phyloP scores from a whole-genome alignment of 1,140 invertebrate species.

The Drosophila prosaltans region DNA sequence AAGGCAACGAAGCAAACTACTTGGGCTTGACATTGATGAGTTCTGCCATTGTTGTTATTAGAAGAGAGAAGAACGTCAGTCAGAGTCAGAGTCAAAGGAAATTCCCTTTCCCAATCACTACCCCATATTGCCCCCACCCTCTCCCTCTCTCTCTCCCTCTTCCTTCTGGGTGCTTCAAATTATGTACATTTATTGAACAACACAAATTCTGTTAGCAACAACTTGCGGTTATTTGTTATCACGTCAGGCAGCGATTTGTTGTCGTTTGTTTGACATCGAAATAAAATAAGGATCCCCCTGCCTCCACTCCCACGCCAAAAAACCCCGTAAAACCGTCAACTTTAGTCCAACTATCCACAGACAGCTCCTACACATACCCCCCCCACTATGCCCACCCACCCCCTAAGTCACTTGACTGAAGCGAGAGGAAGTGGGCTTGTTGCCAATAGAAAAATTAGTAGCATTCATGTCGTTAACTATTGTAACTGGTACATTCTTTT shows the following conservation, averaged over 20 bases:
- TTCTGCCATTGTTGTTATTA: slow-evolving; percentile 30
- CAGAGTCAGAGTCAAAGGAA: not conserved
- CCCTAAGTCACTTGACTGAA: slow-evolving; percentile 10
- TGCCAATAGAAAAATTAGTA: slow-evolving; percentile 71
- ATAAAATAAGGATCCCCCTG: slow-evolving; percentile 18
- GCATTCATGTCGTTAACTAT: slow-evolving; percentile 78
- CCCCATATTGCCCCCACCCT: too few relatives aligned
- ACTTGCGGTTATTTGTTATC: slow-evolving; percentile 78
- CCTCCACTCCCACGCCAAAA: too few relatives aligned
- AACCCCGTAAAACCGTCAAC: too few relatives aligned
- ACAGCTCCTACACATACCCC: not conserved
- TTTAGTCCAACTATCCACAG: too few relatives aligned
- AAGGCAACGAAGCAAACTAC: slow-evolving; percentile 64
- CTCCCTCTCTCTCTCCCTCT: not conserved
- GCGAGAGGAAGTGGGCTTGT: slow-evolving; percentile 21
- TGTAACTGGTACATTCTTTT: slow-evolving; percentile 70
- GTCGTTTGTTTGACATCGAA: slow-evolving; percentile 54
- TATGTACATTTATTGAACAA: slow-evolving; percentile 74
- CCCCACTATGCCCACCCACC: not conserved
- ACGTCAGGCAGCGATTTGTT: slow-evolving; percentile 72
- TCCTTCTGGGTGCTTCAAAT: slow-evolving; percentile 48
- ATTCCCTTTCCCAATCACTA: not conserved
- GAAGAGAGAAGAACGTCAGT: not conserved
- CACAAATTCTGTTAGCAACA: slow-evolving; percentile 60
- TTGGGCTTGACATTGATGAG: slow-evolving; percentile 61